Conservation (phyloP, 2,888 invertebrate species). For the Sericinus montela region DNA sequence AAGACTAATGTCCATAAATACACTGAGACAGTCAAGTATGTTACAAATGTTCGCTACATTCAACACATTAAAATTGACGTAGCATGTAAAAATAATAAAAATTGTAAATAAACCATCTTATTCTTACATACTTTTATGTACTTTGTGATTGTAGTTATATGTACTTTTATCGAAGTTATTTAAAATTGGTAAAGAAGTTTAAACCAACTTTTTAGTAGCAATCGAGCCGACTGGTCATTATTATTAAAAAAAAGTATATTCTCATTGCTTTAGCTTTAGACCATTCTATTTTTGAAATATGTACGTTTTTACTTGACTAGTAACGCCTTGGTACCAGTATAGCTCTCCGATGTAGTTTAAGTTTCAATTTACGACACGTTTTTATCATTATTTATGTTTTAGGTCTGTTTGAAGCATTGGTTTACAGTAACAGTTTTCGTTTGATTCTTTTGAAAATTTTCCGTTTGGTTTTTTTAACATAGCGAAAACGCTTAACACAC, state of each 20-base stretch:
- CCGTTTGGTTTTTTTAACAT: background rate
- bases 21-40: conserved; percentile 55
- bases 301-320: conserved; percentile 23
- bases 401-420: background rate
- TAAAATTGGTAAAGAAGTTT: too few species aligned
- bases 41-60: conserved; percentile 44
- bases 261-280: conserved; percentile 50
- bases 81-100: too few species aligned
- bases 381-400: conserved; percentile 18
- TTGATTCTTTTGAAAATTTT: conserved; percentile 1
- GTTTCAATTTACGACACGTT: conserved; percentile 15
- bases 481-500: background rate
- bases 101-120: too few species aligned
- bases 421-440: conserved; percentile 5
- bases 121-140: background rate
- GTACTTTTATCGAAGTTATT: too few species aligned
- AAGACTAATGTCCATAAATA: conserved; percentile 43
- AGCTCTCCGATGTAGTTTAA: background rate
- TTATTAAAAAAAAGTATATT: conserved; percentile 21
- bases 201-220: too few species aligned
- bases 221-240: background rate
- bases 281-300: conserved; percentile 48
- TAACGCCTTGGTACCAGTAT: background rate
- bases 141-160: background rate
- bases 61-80: too few species aligned